A percentile compares a stretch with the other conserved stretches of the same genome.
Evolutionary conservation across 2,113 vertebrate genomes (phyloP).

Genomic region (Heliornis fulica): DNA sequence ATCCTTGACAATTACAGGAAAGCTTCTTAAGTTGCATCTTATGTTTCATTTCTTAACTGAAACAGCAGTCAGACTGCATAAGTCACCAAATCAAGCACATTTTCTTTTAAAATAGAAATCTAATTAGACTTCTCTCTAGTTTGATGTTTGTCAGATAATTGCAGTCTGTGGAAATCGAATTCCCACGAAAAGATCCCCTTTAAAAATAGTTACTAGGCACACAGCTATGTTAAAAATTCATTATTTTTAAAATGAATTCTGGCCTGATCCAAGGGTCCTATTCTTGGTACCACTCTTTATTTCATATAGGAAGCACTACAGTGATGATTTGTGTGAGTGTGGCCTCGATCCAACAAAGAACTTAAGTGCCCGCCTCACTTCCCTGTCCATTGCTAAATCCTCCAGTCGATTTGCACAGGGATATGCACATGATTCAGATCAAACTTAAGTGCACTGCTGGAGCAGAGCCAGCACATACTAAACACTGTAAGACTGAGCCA

Average conservation of each 20-base stretch:
- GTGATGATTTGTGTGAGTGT: background rate
- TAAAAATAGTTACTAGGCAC: background rate
- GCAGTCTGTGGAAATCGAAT: background rate
- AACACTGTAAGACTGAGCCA: background rate
- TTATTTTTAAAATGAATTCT: background rate
- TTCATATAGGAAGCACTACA: background rate
- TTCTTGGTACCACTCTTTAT: background rate
- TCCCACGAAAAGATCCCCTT: background rate
- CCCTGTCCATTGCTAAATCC: background rate
- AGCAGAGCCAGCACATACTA: background rate
- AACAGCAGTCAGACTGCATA: background rate
- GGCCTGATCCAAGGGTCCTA: background rate
- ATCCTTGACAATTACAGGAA: background rate
- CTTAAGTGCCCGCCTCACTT: background rate
- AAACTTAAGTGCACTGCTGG: conserved; percentile 47
- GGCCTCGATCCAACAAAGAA: background rate
- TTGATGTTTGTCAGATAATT: background rate
- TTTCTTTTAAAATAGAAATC: background rate
- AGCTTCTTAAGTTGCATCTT: background rate
- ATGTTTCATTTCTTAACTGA: background rate
- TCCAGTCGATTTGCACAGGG: background rate
- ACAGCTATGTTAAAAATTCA: background rate
- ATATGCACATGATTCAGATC: conserved; percentile 17
- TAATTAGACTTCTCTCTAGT: background rate
- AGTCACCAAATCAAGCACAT: background rate